phyloP scores from a whole-genome alignment of 2,113 vertebrate species.

The Ceyx melanurus region DNA sequence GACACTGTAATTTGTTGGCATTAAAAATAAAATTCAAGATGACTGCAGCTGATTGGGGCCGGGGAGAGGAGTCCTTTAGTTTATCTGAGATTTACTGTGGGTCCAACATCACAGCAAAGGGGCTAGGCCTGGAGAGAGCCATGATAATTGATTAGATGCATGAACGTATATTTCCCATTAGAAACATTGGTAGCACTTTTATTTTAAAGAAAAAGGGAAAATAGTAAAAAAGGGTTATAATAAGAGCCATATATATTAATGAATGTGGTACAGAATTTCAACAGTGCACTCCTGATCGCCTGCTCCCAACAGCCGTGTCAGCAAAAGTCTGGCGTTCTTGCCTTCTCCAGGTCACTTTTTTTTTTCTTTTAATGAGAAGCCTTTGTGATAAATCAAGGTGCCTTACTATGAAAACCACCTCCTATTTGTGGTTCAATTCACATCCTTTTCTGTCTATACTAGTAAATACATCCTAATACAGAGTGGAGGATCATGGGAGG shows the following conservation, averaged over 20 bases:
- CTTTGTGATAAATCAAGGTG: background rate
- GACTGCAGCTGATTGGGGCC: background rate
- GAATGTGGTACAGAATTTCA: background rate
- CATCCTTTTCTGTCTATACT: background rate
- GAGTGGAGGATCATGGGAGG: background rate
- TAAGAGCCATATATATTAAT: background rate
- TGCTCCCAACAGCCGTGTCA: background rate
- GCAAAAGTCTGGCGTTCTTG: background rate
- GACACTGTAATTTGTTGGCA: rapidly evolving
- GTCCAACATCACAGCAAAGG: background rate
- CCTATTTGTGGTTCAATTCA: background rate
- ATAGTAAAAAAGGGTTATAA: background rate
- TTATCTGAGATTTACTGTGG: background rate
- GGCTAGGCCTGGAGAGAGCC: background rate
- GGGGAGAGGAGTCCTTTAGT: background rate
- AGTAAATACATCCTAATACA: background rate
- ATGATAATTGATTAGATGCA: background rate
- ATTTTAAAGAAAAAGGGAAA: background rate
- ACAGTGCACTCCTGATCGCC: background rate
- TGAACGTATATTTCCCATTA: background rate
- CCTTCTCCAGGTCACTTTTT: background rate
- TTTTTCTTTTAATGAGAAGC: background rate
- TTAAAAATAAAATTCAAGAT: background rate
- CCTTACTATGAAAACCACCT: background rate
- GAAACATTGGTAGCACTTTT: background rate